phyloP scores from a whole-genome alignment of 2,113 vertebrate genomes.

The Ammospiza nelsoni region DNA sequence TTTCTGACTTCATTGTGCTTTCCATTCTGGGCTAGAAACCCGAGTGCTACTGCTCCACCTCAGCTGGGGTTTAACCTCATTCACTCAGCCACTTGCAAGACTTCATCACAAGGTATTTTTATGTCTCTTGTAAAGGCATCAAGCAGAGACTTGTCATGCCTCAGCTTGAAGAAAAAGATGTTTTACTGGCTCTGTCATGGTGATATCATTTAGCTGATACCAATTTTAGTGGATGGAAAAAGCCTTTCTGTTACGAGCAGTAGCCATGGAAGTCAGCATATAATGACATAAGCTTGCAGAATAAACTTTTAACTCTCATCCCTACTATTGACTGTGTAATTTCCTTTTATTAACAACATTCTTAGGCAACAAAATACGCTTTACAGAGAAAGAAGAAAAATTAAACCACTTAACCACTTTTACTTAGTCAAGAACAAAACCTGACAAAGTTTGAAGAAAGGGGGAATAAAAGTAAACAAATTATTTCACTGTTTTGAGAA shows the following conservation, averaged over 20 bases:
- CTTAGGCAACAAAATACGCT: neutral
- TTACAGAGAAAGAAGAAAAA: neutral
- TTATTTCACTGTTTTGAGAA: neutral
- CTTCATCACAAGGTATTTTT: conserved; percentile 24
- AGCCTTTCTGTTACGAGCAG: neutral
- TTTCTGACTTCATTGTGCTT: neutral
- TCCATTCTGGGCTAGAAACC: neutral
- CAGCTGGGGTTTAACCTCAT: neutral
- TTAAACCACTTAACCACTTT: neutral
- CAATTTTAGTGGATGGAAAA: neutral
- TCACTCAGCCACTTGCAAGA: neutral
- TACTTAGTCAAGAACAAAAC: neutral
- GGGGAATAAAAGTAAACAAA: neutral
- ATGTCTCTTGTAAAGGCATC: neutral
- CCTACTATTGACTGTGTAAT: neutral
- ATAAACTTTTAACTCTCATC: neutral
- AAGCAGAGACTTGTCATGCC: neutral
- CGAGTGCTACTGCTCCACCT: neutral
- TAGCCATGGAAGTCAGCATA: neutral
- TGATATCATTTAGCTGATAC: neutral
- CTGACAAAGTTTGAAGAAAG: neutral
- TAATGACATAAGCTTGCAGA: neutral
- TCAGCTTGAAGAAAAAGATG: neutral
- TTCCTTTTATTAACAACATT: neutral
- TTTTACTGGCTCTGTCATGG: neutral